These are phyloP conservation scores for Perccottus glenii DNA, from an alignment of 2,113 vertebrate species.

Conservation along the genomic window DNA sequence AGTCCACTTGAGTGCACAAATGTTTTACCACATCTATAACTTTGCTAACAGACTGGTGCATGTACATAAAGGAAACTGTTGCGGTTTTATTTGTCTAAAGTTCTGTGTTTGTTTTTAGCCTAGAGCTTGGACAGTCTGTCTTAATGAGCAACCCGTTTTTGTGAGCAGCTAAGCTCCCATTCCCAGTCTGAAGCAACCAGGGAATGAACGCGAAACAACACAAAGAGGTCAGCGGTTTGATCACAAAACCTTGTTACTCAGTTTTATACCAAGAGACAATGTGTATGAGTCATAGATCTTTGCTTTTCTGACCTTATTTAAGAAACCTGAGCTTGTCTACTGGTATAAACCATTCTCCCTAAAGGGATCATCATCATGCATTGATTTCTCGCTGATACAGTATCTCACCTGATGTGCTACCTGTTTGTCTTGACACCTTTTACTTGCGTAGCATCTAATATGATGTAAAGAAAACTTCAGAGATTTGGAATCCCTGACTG, in stretches of 20 bases:
- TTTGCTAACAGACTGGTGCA: too few relatives aligned
- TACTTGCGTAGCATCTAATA: background rate
- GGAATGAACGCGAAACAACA: slow-evolving; percentile 20
- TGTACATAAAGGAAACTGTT: too few relatives aligned
- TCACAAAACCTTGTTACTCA: slow-evolving; percentile 21
- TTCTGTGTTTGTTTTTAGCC: slow-evolving; percentile 25
- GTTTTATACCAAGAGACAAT: background rate
- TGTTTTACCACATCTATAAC: too few relatives aligned
- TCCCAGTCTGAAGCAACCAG: slow-evolving; percentile 23
- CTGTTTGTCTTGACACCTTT: background rate
- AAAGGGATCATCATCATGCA: slow-evolving; percentile 17
- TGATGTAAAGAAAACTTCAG: background rate
- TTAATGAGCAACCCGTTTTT: slow-evolving; percentile 51
- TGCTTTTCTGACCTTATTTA: slow-evolving; percentile 3
- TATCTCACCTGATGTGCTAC: slow-evolving; percentile 16
- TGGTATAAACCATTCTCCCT: background rate
- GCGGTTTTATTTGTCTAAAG: background rate
- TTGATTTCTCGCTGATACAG: slow-evolving; percentile 1
- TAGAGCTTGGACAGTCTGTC: slow-evolving; percentile 14
- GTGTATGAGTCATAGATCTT: background rate
- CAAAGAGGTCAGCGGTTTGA: slow-evolving; percentile 9
- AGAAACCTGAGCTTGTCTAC: slow-evolving; percentile 11
- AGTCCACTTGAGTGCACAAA: too few relatives aligned
- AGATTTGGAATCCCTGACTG: background rate
- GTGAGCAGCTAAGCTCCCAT: slow-evolving; percentile 29